Conservation (phyloP, 2,797 vertebrate species). For the Clarias pachynema region DNA sequence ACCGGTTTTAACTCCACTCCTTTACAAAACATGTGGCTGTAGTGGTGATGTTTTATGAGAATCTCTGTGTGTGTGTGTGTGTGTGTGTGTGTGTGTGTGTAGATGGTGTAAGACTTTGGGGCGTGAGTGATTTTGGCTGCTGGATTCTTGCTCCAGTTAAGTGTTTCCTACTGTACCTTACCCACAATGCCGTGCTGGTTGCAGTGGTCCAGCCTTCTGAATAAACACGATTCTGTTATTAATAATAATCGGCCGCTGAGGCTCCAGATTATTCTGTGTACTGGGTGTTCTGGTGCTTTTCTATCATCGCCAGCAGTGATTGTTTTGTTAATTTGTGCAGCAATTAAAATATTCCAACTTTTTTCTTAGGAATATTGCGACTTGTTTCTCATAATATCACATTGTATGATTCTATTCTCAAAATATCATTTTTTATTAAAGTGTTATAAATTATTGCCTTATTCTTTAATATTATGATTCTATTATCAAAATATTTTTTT, state of each 20-base stretch:
- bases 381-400: too few species aligned
- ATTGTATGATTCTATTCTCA: too few species aligned
- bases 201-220: not conserved
- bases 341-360: too few species aligned
- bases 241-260: not conserved
- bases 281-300: too few species aligned
- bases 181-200: not conserved
- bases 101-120: not conserved
- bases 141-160: not conserved
- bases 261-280: too few species aligned
- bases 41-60: slow-evolving; percentile 3
- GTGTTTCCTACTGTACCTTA: not conserved
- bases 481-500: too few species aligned
- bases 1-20: slow-evolving; percentile 52
- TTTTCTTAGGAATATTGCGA: too few species aligned
- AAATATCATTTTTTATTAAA: too few species aligned
- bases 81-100: not conserved
- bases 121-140: not conserved
- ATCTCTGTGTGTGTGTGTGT: not conserved
- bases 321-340: too few species aligned
- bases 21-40: slow-evolving; percentile 39
- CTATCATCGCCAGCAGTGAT: too few species aligned
- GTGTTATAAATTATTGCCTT: not conserved
- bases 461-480: not conserved
- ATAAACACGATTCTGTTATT: not conserved